Evolutionary conservation across 2,888 invertebrate genomes (phyloP), one percentile per base, ranked within the genome.

Genomic region (Orthosia gracilis): DNA sequence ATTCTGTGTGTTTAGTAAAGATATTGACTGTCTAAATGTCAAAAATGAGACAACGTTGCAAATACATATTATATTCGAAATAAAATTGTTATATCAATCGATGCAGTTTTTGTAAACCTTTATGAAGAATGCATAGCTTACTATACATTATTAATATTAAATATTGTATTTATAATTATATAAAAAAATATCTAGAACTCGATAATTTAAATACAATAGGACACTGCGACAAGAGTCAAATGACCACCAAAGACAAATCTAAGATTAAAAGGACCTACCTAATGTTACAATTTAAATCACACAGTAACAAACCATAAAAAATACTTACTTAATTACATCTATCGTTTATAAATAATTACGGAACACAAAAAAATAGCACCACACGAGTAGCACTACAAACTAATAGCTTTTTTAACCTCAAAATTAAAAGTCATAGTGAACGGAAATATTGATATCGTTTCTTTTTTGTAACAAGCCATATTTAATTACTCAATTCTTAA

Each of bases 401-500:
- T 73, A 78, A 83, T 81, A 61, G 69, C 68, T 78, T 76, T 82
- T 83, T 73, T 68, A 85, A 81, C 83, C 83, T 85, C 69, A 85
- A 73, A 72, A 76, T 77, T 75, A 77, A 83, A 85, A 83, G 76
- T 82, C 79, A 79, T 61, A 67, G 78, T 85, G 77, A 86, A 80
- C 83, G 85, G 85, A 86, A 83, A 82, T 54, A 69, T 78, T 83
- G 65, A 63, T 81, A 75, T 71, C 63, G 64, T 73, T 66, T 11
- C 55, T 72, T 83, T 85, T 84, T 86, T 86, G 64, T 83, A 82
- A 77, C 82, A 86, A 79, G 65, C 76, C 40, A 78, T 69, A 80
- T 85, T 82, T 86, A 83, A 85, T 86, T 85, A 77, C 76, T 69
- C 74, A 67, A 74, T 69, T 78, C 49, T 65, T 81, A 80, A 85